Evolutionary conservation across 2,888 invertebrate genomes (phyloP).

Genomic region (Chromoteleia sp.): DNA sequence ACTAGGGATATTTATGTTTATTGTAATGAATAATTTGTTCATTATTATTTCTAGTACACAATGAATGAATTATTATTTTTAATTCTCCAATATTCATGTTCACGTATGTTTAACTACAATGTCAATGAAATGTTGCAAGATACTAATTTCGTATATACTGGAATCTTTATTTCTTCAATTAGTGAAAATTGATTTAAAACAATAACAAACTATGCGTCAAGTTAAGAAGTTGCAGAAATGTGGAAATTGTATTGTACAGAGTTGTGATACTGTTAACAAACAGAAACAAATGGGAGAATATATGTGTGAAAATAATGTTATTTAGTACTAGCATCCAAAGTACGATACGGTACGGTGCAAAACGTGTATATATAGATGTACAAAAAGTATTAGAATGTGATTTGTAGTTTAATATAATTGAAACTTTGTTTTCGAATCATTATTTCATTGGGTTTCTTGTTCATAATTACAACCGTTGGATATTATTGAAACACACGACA

Average conservation of each 20-base stretch:
- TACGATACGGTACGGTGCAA: constrained; percentile 42
- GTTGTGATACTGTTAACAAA: constrained; percentile 67
- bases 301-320: constrained; percentile 67
- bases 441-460: constrained; percentile 32
- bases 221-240: constrained; percentile 51
- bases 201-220: constrained; percentile 37
- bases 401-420: constrained; percentile 60
- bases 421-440: constrained; percentile 38
- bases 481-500: constrained; percentile 42
- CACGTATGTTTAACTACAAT: background rate
- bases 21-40: too few relatives aligned
- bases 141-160: constrained; percentile 33
- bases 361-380: constrained; percentile 69
- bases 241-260: constrained; percentile 66
- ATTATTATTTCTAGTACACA: too few relatives aligned
- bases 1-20: too few relatives aligned
- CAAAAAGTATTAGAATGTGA: constrained; percentile 60
- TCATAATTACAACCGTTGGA: constrained; percentile 36
- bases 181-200: constrained; percentile 15
- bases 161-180: constrained; percentile 21
- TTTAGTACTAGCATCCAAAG: constrained; percentile 56
- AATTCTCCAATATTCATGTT: too few relatives aligned
- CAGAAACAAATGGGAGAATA: constrained; percentile 65
- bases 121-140: constrained; percentile 34
- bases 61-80: too few relatives aligned